phyloP scores from a whole-genome alignment of 2,113 vertebrate species.

The Gyps fulvus region DNA sequence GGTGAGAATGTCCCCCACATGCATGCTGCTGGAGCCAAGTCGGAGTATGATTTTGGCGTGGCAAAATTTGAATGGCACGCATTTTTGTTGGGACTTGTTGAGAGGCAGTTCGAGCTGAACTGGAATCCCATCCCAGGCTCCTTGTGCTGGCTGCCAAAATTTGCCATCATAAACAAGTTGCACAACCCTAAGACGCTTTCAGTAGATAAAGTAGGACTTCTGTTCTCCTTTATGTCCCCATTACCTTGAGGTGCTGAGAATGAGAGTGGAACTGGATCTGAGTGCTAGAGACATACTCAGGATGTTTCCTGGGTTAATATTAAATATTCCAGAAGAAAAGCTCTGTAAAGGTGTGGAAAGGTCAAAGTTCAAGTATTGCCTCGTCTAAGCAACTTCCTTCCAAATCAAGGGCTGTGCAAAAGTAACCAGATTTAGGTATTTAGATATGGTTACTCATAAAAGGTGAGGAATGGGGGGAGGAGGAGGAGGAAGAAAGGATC shows the following conservation, averaged over 20 bases:
- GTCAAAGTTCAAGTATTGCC: not conserved
- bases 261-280: not conserved
- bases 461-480: not conserved
- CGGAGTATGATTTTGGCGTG: fast-evolving
- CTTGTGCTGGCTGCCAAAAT: not conserved
- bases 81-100: not conserved
- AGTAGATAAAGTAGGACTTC: not conserved
- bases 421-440: not conserved
- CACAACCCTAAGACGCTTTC: not conserved
- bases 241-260: not conserved
- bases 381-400: not conserved
- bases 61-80: not conserved
- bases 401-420: not conserved
- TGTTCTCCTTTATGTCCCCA: not conserved
- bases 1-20: not conserved
- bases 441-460: not conserved
- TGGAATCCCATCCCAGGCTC: not conserved
- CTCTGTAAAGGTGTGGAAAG: not conserved
- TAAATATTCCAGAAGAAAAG: not conserved
- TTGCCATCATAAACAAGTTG: not conserved
- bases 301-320: not conserved
- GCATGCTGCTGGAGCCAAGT: not conserved
- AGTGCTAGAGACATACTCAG: fast-evolving
- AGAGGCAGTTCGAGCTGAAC: not conserved
- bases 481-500: not conserved